Conservation (phyloP, 2,888 invertebrate species). For the Drosophila suboccidentalis region DNA sequence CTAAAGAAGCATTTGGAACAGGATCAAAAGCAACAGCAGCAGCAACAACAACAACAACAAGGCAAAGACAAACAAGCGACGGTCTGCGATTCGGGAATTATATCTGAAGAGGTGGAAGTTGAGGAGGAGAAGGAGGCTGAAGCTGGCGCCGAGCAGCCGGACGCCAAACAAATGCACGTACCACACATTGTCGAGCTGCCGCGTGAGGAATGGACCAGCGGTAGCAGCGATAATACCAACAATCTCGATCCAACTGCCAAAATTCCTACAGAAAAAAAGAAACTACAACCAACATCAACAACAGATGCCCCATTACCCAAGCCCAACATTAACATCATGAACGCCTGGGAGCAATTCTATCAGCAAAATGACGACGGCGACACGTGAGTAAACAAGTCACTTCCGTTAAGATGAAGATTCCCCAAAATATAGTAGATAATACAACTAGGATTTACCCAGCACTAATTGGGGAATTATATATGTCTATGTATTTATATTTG, state of each 20-base stretch:
- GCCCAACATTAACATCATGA: conserved; percentile 82
- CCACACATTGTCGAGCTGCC: conserved; percentile 89
- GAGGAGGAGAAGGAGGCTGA: conserved; percentile 38
- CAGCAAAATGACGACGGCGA: conserved; percentile 94
- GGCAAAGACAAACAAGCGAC: conserved; percentile 29
- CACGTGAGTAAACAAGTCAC: conserved; percentile 89
- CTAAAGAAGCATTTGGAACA: conserved; percentile 21
- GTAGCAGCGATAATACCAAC: conserved; percentile 46
- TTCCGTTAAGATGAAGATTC: conserved; percentile 51
- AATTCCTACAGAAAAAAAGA: conserved; percentile 33
- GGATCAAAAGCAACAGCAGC: conserved; percentile 22
- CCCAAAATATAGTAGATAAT: conserved; percentile 3
- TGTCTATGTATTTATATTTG: not conserved
- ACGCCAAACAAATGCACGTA: conserved; percentile 86
- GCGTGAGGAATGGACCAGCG: conserved; percentile 87
- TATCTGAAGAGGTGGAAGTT: conserved; percentile 52
- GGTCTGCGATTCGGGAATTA: conserved; percentile 64
- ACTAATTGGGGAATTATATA: not conserved
- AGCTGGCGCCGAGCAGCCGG: conserved; percentile 53
- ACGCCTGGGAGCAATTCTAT: conserved; percentile 89
- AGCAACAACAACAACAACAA: conserved; percentile 21
- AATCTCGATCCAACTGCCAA: conserved; percentile 59
- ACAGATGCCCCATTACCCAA: conserved; percentile 17
- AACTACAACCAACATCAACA: conserved; percentile 40
- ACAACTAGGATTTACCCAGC: not conserved